phyloP scores from a whole-genome alignment of 2,113 vertebrate genomes.

The Antechinus stuartii region DNA sequence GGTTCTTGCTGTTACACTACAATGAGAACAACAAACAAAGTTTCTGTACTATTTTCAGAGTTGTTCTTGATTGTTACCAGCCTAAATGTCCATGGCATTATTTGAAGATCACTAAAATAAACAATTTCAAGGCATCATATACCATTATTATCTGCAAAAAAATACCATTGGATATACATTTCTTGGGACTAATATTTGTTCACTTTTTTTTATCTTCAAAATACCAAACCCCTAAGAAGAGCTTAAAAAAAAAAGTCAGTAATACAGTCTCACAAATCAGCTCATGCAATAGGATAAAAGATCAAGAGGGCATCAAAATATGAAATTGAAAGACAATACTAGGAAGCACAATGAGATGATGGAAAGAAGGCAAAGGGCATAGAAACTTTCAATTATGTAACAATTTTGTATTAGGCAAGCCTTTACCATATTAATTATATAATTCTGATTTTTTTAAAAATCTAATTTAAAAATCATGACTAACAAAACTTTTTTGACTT shows the following conservation, averaged over 20 bases:
- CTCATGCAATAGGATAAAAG: not conserved
- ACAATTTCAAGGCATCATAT: not conserved
- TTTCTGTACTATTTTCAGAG: not conserved
- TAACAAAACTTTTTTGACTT: too few relatives aligned
- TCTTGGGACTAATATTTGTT: not conserved
- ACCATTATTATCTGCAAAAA: not conserved
- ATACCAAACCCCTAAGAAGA: not conserved
- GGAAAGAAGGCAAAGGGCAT: not conserved
- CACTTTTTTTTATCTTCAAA: not conserved
- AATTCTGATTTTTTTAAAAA: not conserved
- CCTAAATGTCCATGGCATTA: not conserved
- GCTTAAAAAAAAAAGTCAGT: not conserved
- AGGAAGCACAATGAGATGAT: not conserved
- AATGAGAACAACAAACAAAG: not conserved
- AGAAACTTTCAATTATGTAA: not conserved
- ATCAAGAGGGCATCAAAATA: not conserved
- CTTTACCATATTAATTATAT: not conserved
- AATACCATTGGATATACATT: not conserved
- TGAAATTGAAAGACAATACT: not conserved
- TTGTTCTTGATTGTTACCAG: not conserved
- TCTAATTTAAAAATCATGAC: too few relatives aligned
- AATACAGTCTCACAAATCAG: not conserved
- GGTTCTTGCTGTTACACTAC: not conserved
- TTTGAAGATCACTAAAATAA: not conserved
- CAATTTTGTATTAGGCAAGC: not conserved